Percentiles rank a stretch among this genome's conserved stretches.
phyloP scores from a whole-genome alignment of 1,140 invertebrate species.

The Ladona fulva region DNA sequence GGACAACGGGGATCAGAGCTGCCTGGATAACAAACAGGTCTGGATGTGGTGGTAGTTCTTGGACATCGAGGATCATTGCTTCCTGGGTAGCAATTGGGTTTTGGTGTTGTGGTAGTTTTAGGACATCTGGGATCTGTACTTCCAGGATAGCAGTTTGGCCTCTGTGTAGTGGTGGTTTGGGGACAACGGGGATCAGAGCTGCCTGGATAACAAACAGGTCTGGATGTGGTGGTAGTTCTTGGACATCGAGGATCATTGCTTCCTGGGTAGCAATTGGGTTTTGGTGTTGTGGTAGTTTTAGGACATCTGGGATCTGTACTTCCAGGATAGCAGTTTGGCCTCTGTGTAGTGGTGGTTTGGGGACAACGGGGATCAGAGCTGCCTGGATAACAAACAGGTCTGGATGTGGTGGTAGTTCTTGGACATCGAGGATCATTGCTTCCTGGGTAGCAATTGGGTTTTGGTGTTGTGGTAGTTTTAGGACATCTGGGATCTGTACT shows the following conservation, averaged over 20 bases:
- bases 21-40: conserved; percentile 32
- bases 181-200: conserved; percentile 16
- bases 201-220: conserved; percentile 13
- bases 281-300: conserved; percentile 18
- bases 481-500: conserved; percentile 28
- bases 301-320: conserved; percentile 26
- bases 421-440: conserved; percentile 17
- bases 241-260: conserved; percentile 23
- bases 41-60: conserved; percentile 25
- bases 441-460: conserved; percentile 29
- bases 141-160: conserved; percentile 31
- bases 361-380: conserved; percentile 28
- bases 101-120: conserved; percentile 13
- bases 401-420: conserved; percentile 13
- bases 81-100: conserved; percentile 25
- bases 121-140: conserved; percentile 34
- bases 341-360: conserved; percentile 30
- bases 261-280: conserved; percentile 31
- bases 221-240: conserved; percentile 20
- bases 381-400: conserved; percentile 24
- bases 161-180: conserved; percentile 14
- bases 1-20: conserved; percentile 32
- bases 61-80: conserved; percentile 35
- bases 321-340: conserved; percentile 28
- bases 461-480: conserved; percentile 13